phyloP scores from a whole-genome alignment of 2,888 invertebrate species.

The Plebejus argus region DNA sequence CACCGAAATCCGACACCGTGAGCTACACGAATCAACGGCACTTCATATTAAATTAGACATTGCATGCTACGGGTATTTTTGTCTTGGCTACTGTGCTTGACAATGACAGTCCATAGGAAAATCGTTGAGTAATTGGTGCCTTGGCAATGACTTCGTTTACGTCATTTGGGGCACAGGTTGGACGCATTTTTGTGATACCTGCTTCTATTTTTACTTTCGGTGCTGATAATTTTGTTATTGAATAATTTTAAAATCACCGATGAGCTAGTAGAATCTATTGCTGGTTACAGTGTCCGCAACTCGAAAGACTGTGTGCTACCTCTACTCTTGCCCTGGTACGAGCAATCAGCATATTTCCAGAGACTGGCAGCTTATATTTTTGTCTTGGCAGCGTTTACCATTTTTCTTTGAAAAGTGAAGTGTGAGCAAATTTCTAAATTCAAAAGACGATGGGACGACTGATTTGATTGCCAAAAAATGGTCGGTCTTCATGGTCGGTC shows the following conservation, averaged over 20 bases:
- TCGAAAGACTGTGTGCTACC: background rate
- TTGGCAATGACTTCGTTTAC: conserved; percentile 47
- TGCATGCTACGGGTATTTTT: conserved; percentile 45
- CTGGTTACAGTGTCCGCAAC: background rate
- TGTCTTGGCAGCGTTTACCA: conserved; percentile 53
- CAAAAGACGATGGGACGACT: conserved; percentile 38
- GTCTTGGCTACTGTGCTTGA: conserved; percentile 43
- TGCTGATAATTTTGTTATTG: background rate
- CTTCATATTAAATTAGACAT: conserved; percentile 48
- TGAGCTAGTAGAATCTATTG: background rate
- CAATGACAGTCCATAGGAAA: conserved; percentile 42
- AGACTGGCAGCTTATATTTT: conserved; percentile 50
- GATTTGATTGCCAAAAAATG: conserved; percentile 42
- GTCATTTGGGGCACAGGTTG: conserved; percentile 38
- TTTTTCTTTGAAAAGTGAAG: conserved; percentile 32
- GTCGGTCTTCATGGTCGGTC: conserved; percentile 65
- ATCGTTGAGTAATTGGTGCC: conserved; percentile 44
- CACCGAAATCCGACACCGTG: conserved; percentile 57
- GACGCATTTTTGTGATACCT: background rate
- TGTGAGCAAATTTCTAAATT: conserved; percentile 37
- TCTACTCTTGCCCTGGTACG: background rate
- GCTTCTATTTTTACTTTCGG: background rate
- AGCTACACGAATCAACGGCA: conserved; percentile 48
- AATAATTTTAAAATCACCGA: background rate
- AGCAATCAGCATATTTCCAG: conserved; percentile 14